Evolutionary conservation across 1,140 invertebrate species (phyloP), one percentile per base, ranked within the genome.

Genomic region (Aphelinus certus): DNA sequence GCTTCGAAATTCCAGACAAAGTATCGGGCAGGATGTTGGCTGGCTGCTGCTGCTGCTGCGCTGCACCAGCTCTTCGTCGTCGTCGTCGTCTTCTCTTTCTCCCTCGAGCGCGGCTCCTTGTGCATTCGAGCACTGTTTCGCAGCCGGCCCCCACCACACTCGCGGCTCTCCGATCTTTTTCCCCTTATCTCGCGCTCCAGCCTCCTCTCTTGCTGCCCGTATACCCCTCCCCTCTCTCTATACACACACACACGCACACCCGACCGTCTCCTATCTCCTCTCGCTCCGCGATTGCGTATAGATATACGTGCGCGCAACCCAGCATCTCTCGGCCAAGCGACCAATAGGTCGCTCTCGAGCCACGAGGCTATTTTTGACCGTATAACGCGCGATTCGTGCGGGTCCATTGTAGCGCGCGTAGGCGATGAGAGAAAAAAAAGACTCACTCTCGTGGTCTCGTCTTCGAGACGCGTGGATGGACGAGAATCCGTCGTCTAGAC

Each of bases 1-100:
- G 79, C 80, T 81, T 82, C 80, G 82, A 83, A 81, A 82, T 82
- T 82, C 82, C 81, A 82, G 81, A 82, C 81, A 82, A 82, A 83
- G 80, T 83, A 81, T 80, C 79, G 73, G 79, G 76, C 81, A 81
- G 82, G 80, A 80, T 81, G 79, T 78, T 79, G 77, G 62, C 76
- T 70, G 66, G 51, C n/a, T 6, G 68, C 49, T 46, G 64, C 4
- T 53, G 9, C 51, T 53, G 4, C 51, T 53, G 51, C 51, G 9
- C 51, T 9, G 4, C 51, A 4, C 51, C 9, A 9, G 4, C 51
- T 9, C 51, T 6, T 9, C 51, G 51, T 53, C 51, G 57, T 43
- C 60, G 49, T 42, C 64, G 7, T 26, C 45, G 2, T 67, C 57
- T 64, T 58, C 48, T 42, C 48, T 71, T 67, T 46, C 58, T 69